These are phyloP conservation scores for Drosophila putrida DNA, from an alignment of 2,888 invertebrate genomes.

Conservation along the genomic window DNA sequence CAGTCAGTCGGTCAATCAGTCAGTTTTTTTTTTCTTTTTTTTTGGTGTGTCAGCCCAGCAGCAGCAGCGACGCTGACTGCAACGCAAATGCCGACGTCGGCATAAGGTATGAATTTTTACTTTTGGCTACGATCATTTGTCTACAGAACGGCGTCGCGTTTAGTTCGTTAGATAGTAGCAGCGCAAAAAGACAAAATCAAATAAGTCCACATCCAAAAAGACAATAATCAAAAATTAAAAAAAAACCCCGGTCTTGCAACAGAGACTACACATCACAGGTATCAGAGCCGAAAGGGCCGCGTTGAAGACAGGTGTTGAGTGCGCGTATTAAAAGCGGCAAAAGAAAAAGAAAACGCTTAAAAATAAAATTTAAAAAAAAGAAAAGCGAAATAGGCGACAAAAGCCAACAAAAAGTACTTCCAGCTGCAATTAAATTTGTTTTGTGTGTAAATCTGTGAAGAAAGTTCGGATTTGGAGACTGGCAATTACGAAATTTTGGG, in stretches of 20 bases:
- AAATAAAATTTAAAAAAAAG: slow-evolving; percentile 15
- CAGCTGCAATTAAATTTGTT: slow-evolving; percentile 63
- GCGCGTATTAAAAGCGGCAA: slow-evolving; percentile 39
- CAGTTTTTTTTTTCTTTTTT: slow-evolving; percentile 26
- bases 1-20: slow-evolving; percentile 67
- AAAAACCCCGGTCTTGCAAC: slow-evolving; percentile 42
- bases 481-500: slow-evolving; percentile 59
- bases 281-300: slow-evolving; percentile 49
- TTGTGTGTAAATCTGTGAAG: slow-evolving; percentile 76
- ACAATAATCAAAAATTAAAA: neutral
- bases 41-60: slow-evolving; percentile 52
- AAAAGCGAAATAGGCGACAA: slow-evolving; percentile 34
- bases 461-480: slow-evolving; percentile 68
- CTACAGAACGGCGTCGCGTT: slow-evolving; percentile 81
- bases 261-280: slow-evolving; percentile 13
- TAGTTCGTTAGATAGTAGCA: slow-evolving; percentile 77
- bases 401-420: slow-evolving; percentile 53
- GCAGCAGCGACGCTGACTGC: slow-evolving; percentile 33
- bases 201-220: slow-evolving; percentile 16
- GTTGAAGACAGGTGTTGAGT: slow-evolving; percentile 41
- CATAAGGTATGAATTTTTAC: slow-evolving; percentile 77
- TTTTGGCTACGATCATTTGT: slow-evolving; percentile 82
- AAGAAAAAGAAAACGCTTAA: slow-evolving; percentile 9
- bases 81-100: slow-evolving; percentile 56
- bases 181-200: slow-evolving; percentile 35